phyloP scores from a whole-genome alignment of 2,113 vertebrate genomes.

The Eidolon helvum region DNA sequence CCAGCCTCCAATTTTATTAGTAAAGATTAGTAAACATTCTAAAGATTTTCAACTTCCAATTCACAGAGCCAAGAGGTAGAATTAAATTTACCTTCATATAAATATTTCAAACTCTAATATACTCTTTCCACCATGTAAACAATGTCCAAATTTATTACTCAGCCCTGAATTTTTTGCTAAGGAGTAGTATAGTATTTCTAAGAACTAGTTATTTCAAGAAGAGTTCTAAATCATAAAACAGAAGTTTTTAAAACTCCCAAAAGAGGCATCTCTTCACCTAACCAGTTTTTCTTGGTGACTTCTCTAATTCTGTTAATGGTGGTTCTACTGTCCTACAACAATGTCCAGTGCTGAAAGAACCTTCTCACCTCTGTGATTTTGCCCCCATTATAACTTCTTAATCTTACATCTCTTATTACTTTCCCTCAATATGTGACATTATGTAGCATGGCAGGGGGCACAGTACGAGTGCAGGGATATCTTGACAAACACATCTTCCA shows the following conservation, averaged over 20 bases:
- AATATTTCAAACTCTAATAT: conserved; percentile 3
- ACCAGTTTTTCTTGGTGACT: not conserved
- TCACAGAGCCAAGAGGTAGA: not conserved
- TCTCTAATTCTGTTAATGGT: not conserved
- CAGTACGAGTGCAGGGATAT: not conserved
- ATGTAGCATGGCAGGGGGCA: not conserved
- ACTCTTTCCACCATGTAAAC: not conserved
- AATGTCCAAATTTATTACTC: not conserved
- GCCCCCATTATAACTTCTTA: not conserved
- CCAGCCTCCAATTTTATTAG: not conserved
- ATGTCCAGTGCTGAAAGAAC: not conserved
- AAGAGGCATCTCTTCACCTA: not conserved
- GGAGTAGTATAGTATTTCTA: not conserved
- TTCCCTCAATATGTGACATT: not conserved
- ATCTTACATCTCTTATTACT: not conserved
- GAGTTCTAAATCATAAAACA: conserved; percentile 25
- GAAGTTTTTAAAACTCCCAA: not conserved
- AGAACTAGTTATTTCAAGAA: not conserved
- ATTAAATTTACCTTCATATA: conserved; percentile 14
- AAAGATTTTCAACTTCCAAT: not conserved
- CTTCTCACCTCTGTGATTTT: not conserved
- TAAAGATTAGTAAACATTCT: not conserved
- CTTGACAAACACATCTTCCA: not conserved
- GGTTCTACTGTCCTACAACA: not conserved
- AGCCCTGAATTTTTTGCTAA: not conserved